Evolutionary conservation across 1,140 invertebrate species (phyloP).

Genomic region (Drosophila fuyamai): DNA sequence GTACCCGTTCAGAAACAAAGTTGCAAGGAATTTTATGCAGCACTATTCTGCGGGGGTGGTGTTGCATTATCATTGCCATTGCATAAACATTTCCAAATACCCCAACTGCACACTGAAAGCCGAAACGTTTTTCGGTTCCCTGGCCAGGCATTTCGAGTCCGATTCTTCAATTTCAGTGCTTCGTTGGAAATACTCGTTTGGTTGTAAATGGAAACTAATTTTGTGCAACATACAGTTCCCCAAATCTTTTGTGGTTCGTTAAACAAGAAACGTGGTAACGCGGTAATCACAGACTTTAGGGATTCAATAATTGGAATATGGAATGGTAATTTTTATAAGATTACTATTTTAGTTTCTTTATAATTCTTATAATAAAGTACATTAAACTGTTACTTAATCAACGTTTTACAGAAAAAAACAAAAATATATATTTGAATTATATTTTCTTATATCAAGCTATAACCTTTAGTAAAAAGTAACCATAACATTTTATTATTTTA

Average conservation of each 20-base stretch:
- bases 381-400: too few relatives aligned
- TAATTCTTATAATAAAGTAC: too few relatives aligned
- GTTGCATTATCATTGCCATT: conserved; percentile 5
- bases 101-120: conserved; percentile 23
- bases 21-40: conserved; percentile 30
- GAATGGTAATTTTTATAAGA: too few relatives aligned
- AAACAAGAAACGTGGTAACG: background rate
- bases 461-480: too few relatives aligned
- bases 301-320: background rate
- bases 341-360: too few relatives aligned
- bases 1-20: conserved; percentile 20
- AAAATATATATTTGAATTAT: too few relatives aligned
- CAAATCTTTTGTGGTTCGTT: conserved; percentile 10
- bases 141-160: conserved; percentile 23
- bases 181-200: conserved; percentile 21
- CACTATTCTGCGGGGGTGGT: conserved; percentile 2
- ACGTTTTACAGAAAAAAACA: too few relatives aligned
- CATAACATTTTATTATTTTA: background rate
- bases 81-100: conserved; percentile 41
- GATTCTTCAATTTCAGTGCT: conserved; percentile 26
- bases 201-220: conserved; percentile 47
- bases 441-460: too few relatives aligned
- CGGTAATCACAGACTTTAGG: background rate
- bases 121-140: conserved; percentile 32
- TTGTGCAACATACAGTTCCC: conserved; percentile 29